Base-by-base conservation (phyloP, 2,113 vertebrate genomes). In the Nibea coibor region DNA sequence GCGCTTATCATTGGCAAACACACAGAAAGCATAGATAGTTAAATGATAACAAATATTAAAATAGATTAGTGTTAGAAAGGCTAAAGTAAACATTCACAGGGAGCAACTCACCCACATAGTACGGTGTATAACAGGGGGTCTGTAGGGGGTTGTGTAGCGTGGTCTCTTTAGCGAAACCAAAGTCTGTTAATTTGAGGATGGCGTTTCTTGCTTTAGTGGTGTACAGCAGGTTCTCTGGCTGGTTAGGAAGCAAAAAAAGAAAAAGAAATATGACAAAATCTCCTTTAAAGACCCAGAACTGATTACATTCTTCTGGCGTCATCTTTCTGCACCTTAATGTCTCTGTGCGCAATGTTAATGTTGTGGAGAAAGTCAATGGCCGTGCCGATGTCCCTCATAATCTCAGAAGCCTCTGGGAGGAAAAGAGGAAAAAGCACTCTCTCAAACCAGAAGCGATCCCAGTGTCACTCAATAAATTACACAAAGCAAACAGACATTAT, bases 161-260 rank as follows among this genome's bases (percentile, higher is more conserved):
- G 7, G 98, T 99, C 93, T 99, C 98, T 88, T 99, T 99, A 73
- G 98, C 98, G 91, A 99, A 99, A 54, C 98, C 98, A 65, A 99
- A 99, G 88, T 99, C 98, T 1, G 98, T 99, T 75, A 99, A 96
- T 85, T 99, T 99, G 79, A 99, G 97, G 45, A 97, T 89, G 0
- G 93, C 83, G 0, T 96, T 96, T 83, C 80, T 95, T 16, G 94
- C 95, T 93, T 96, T 97, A 31, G 90, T 95, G 0, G 95, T 98
- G 90, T 99, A 99, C 24, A 99, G 95, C 85, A 99, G 93, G 89
- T 99, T 99, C 94, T 99, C 98, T 35, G 98, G 98, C 98, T 99
- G 88, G 65, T 87, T 26, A 66, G 22, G 24, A 71, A 22, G 42
- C 47, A 80, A 9, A 12, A 35, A 28, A 12, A 15, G 31, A 11